Evolutionary conservation across 1,140 invertebrate species (phyloP).

Genomic region (Calliopsis andreniformis): DNA sequence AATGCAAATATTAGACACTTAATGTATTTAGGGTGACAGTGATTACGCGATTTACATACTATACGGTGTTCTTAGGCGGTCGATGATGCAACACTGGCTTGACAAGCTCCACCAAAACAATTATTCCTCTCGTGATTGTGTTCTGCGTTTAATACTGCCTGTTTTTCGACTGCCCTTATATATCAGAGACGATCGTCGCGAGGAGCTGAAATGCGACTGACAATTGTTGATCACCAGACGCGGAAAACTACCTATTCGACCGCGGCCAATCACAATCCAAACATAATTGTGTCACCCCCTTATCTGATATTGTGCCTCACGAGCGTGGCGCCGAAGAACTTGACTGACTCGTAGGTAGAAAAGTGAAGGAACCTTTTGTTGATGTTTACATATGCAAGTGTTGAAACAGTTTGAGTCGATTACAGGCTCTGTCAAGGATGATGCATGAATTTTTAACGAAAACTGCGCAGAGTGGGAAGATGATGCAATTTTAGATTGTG

Average conservation of each 20-base stretch:
- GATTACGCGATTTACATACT: conserved; percentile 27
- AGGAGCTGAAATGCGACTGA: conserved; percentile 29
- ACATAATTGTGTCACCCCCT: conserved; percentile 39
- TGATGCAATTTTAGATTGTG: no score
- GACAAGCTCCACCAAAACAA: not conserved
- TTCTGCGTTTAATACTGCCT: not conserved
- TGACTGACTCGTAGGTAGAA: no score
- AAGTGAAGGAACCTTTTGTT: no score
- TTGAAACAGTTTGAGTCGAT: no score
- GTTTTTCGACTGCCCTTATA: conserved; percentile 40
- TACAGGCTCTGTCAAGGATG: no score
- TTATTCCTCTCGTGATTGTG: not conserved
- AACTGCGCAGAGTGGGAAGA: no score
- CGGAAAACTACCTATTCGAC: conserved; percentile 54
- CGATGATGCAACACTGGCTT: conserved; percentile 6
- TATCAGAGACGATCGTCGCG: conserved; percentile 7
- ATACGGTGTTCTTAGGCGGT: not conserved
- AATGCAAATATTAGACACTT: no score
- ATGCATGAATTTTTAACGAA: no score
- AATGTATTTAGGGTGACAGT: not conserved
- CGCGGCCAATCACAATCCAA: conserved; percentile 42
- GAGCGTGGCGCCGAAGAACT: no score
- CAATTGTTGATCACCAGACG: conserved; percentile 29
- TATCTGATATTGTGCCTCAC: conserved; percentile 33
- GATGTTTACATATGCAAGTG: no score